Conservation (phyloP, 2,888 invertebrate genomes). For the Drosophila hamatofila region DNA sequence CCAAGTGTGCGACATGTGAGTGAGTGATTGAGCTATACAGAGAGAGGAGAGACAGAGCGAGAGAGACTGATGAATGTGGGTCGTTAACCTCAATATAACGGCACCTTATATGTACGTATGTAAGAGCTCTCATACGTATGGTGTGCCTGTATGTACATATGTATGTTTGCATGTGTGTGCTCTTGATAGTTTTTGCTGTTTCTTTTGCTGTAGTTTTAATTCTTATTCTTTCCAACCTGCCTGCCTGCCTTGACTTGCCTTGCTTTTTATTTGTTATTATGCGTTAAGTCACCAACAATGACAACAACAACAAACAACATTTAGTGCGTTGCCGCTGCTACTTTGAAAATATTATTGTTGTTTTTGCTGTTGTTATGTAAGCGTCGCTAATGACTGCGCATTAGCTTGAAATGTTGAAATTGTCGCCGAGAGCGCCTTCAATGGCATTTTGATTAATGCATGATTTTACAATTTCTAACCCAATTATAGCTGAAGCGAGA, state of each 20-base stretch:
- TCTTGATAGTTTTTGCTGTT: constrained; percentile 75
- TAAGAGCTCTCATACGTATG: constrained; percentile 8
- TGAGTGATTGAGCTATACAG: constrained; percentile 14
- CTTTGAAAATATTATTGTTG: constrained; percentile 24
- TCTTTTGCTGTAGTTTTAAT: constrained; percentile 56
- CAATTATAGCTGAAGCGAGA: constrained; percentile 53
- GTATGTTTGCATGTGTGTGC: constrained; percentile 37
- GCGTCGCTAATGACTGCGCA: constrained; percentile 64
- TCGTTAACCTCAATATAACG: constrained; percentile 83
- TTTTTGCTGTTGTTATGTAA: constrained; percentile 64
- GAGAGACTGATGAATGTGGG: constrained; percentile 66
- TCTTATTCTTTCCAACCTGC: constrained; percentile 57
- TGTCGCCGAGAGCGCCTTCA: constrained; percentile 64
- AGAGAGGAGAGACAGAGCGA: constrained; percentile 3
- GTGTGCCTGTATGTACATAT: constrained; percentile 6
- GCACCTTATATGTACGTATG: constrained; percentile 67
- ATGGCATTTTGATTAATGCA: constrained; percentile 75
- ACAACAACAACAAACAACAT: constrained; percentile 35
- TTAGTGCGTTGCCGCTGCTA: constrained; percentile 33
- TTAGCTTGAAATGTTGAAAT: constrained; percentile 59
- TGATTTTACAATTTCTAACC: constrained; percentile 69
- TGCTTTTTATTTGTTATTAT: constrained; percentile 43
- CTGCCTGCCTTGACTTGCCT: constrained; percentile 21
- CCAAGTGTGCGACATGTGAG: constrained; percentile 24
- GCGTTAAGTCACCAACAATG: constrained; percentile 42